phyloP scores from a whole-genome alignment of 2,113 vertebrate species.

The Phalacrocorax brasilianus region DNA sequence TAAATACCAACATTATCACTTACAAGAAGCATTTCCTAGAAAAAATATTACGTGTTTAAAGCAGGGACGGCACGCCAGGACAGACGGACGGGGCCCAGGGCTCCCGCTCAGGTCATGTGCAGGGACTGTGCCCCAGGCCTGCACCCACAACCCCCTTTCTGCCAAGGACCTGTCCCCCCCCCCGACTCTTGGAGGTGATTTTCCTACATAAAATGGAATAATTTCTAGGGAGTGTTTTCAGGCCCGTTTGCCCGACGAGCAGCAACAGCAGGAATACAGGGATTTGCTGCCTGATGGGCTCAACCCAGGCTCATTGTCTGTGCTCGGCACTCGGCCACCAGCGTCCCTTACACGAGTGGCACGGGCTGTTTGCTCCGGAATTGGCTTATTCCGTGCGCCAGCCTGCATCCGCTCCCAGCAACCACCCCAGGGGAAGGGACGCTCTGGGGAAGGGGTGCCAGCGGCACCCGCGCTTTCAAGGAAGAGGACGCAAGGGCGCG shows the following conservation, averaged over 20 bases:
- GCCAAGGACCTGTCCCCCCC: too few species aligned
- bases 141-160: fast-evolving
- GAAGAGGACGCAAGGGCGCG: background rate
- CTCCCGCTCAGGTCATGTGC: background rate
- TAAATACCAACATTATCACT: background rate
- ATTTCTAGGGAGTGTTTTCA: background rate
- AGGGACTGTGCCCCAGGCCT: background rate
- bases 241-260: background rate
- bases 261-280: background rate
- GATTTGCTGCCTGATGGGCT: background rate
- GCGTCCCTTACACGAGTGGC: fast-evolving
- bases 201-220: background rate
- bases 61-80: background rate
- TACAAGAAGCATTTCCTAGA: background rate
- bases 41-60: background rate
- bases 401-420: background rate
- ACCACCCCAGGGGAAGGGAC: fast-evolving
- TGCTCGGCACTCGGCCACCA: fast-evolving
- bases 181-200: background rate
- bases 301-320: too few species aligned
- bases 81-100: background rate
- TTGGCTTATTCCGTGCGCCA: too few species aligned
- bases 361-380: background rate
- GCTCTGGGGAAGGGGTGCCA: background rate
- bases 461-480: fast-evolving